A percentile compares a stretch with the other conserved stretches of the same genome.
phyloP scores from a whole-genome alignment of 2,797 vertebrate species.

The Intellagama lesueurii region DNA sequence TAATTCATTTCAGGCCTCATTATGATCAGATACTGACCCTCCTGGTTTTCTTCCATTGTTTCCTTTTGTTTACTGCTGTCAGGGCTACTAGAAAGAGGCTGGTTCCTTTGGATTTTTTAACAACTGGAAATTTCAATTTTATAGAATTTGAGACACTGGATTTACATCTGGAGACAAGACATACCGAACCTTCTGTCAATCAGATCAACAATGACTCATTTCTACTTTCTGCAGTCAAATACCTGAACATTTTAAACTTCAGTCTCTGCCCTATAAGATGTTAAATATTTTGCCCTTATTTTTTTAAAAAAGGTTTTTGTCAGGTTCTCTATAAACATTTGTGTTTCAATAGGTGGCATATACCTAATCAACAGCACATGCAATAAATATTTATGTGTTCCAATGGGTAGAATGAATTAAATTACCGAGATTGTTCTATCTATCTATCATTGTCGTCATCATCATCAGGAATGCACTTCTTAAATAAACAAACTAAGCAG shows the following conservation, averaged over 20 bases:
- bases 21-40: neutral
- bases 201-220: neutral
- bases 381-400: neutral
- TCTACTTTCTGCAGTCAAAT: neutral
- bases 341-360: neutral
- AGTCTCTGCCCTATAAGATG: neutral
- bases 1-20: neutral
- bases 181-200: neutral
- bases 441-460: neutral
- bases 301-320: neutral
- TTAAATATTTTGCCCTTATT: neutral
- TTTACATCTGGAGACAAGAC: neutral
- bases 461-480: neutral
- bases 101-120: neutral
- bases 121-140: neutral
- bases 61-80: neutral
- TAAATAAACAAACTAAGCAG: too few relatives aligned
- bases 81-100: neutral
- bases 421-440: neutral
- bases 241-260: neutral
- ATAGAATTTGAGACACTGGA: neutral
- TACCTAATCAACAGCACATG: neutral
- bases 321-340: neutral
- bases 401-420: neutral
- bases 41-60: slow-evolving; percentile 7